Evolutionary conservation across 2,113 vertebrate genomes (phyloP), one percentile per base, ranked within the genome.

Genomic region (Capreolus pygargus): DNA sequence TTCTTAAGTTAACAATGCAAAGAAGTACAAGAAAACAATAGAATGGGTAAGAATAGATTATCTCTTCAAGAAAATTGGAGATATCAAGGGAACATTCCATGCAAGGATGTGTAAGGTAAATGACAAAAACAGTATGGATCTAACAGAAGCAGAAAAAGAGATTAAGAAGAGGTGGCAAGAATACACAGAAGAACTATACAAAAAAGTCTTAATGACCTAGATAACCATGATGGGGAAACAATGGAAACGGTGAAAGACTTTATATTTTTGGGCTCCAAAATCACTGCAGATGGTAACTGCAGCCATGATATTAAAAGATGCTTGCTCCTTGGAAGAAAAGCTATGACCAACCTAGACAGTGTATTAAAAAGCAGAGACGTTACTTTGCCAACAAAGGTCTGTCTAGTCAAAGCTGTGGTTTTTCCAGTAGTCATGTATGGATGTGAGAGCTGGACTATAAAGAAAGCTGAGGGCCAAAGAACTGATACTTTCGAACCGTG

Each of bases 231-330:
- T 39, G 67, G 67, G 67, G 9, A 23, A 70, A 39, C n/a, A 70
- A 70, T 70, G n/a, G 10, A 39, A 74, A 39, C 12, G 25, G n/a
- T 39, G 67, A 39, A 36, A 74, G 33, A 19, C 64, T 36, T 39
- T 39, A 39, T 39, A 23, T 74, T 39, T 0, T 0, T 0, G 19
- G n/a, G n/a, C 6, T 39, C 67, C 36, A 23, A 39, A 74, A 74
- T 39, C n/a, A 74, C 10, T 74, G 36, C 67, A 23, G 67, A 74
- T 23, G n/a, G 10, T 74, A 23, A 39, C 10, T 70, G 67, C n/a
- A 70, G 19, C 19, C 67, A 70, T 70, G 21, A 70, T 23, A 39
- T 70, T 70, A 39, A 70, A 70, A 70, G 67, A 70, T 23, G n/a
- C n/a, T 36, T 23, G 19, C 19, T 39, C 67, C 19, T 39, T 70